These are phyloP conservation scores for Loris lydekkerianus DNA, from an alignment of 2,797 vertebrate genomes.

Conservation along the genomic window DNA sequence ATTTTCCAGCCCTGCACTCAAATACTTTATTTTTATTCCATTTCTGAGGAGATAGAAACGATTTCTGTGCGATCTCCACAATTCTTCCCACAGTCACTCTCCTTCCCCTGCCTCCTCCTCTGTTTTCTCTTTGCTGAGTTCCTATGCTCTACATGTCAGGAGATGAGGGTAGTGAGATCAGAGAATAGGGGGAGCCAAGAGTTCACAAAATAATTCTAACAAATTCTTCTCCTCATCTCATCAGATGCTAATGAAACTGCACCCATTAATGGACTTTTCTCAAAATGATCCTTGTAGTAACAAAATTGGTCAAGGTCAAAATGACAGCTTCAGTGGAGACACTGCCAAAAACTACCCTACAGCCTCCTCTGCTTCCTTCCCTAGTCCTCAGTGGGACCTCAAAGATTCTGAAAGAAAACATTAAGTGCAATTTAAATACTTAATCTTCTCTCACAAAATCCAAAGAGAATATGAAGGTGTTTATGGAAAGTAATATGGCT, in stretches of 20 bases:
- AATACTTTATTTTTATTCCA: neutral
- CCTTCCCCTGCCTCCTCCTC: neutral
- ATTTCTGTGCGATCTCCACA: neutral
- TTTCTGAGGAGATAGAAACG: neutral
- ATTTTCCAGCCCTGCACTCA: neutral
- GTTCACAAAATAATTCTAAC: neutral
- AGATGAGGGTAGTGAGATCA: neutral
- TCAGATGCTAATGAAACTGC: neutral
- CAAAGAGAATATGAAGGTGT: neutral
- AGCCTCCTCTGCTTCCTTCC: neutral
- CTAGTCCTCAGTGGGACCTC: neutral
- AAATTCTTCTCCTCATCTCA: neutral
- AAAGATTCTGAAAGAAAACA: slow-evolving; percentile 1
- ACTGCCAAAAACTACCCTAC: neutral
- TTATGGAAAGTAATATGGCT: neutral
- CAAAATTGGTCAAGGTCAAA: neutral
- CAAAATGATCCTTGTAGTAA: neutral
- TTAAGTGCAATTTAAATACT: neutral
- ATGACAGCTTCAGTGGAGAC: neutral
- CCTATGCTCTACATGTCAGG: neutral
- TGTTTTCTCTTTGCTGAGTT: neutral
- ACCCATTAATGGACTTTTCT: neutral
- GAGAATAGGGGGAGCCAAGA: neutral
- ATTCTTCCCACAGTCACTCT: neutral
- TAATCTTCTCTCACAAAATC: slow-evolving; percentile 41